Evolutionary conservation across 2,888 invertebrate species (phyloP), one percentile per base, ranked within the genome.

Genomic region (Scaptomyza flava): DNA sequence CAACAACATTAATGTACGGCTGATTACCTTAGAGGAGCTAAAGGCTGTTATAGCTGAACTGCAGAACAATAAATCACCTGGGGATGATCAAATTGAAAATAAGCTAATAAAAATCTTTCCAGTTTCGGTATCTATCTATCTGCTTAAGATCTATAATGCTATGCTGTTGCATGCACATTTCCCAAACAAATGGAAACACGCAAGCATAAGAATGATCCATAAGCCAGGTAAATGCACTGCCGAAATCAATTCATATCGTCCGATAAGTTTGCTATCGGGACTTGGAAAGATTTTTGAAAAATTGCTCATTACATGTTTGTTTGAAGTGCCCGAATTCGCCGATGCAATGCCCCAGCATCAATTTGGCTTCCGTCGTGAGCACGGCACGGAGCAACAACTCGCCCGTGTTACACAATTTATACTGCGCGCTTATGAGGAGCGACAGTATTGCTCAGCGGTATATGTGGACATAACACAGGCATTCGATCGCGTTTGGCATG

Each of bases 401-500:
- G 23, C 36, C 0, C 9, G 36, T 2, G 50, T 51, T 0, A 51
- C 50, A 0, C 51, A 51, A n/a, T 50, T 50, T 7, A 50, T 50
- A 6, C 6, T 50, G 3, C 20, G 6, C 6, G 50, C 50, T 5
- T 27, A 36, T 1, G 50, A 50, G 12, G n/a, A 36, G 6, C 11
- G 6, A 1, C 20, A 50, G 6, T 50, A 9, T n/a, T 50, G 50
- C 4, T 50, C 50, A 12, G 50, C 50, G 0, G 50, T 50, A 0
- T 50, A n/a, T 6, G 23, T 50, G 0, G 50, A 50, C 6, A 23
- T 50, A 1, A 23, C 50, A 0, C 36, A 50, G 23, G 50, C 50
- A 2, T 50, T 50, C 6, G 50, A 50, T n/a, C 12, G 50, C 0
- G 50, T 50, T 1, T 50, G 50, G 50, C 34, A 50, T 2, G 50